Percentiles rank a stretch among this genome's conserved stretches.
These are phyloP conservation scores for Scomberomorus guttatus DNA, from an alignment of 2,797 vertebrate genomes.

Conservation along the genomic window DNA sequence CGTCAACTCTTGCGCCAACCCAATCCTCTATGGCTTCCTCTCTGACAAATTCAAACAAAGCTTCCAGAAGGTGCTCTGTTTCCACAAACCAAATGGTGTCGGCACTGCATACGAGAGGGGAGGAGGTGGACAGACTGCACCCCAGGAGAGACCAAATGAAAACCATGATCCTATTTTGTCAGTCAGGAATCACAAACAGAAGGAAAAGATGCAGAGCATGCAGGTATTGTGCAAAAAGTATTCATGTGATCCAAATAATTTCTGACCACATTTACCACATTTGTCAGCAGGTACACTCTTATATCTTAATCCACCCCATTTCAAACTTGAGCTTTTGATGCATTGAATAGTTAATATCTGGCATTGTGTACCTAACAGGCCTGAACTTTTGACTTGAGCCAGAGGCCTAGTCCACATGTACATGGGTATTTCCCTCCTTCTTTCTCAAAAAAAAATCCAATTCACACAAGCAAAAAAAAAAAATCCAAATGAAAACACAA, in stretches of 20 bases:
- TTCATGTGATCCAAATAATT: neutral
- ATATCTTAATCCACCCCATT: neutral
- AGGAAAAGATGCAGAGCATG: conserved; percentile 84
- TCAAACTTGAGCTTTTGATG: neutral
- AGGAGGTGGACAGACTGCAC: conserved; percentile 30
- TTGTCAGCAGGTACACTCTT: neutral
- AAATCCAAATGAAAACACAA: no score
- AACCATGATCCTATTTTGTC: conserved; percentile 74
- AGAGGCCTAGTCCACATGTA: no score
- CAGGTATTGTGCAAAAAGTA: conserved; percentile 72
- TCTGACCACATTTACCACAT: neutral
- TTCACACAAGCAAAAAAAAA: no score
- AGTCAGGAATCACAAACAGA: conserved; percentile 64
- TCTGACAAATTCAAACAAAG: conserved; percentile 95
- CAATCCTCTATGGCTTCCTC: conserved; percentile 93
- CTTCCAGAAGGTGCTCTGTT: conserved; percentile 82
- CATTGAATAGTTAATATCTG: neutral
- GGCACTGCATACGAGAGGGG: conserved; percentile 41
- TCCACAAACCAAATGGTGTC: conserved; percentile 73
- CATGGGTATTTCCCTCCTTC: no score
- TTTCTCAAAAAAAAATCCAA: no score
- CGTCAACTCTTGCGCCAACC: conserved; percentile 97
- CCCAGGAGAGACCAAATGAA: conserved; percentile 74
- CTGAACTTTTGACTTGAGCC: neutral
- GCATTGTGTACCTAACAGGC: no score